Conservation (phyloP, 1,140 invertebrate species). For the Battus philenor region DNA sequence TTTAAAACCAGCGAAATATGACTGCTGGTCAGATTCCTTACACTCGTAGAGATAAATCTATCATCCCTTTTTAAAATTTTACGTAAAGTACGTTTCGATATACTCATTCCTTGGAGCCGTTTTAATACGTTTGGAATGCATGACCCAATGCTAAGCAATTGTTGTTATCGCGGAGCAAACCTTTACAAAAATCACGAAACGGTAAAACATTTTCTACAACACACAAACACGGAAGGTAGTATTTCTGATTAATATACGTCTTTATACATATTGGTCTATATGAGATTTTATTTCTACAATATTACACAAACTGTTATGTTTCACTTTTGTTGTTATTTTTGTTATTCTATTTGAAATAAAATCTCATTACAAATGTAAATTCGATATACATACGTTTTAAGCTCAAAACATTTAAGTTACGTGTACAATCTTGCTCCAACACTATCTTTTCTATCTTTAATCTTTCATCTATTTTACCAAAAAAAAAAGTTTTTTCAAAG, state of each 20-base stretch:
- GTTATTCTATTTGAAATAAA: slow-evolving; percentile 38
- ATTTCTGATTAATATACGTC: slow-evolving; percentile 65
- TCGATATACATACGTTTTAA: slow-evolving; percentile 43
- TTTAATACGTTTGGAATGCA: slow-evolving; percentile 61
- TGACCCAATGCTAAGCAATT: slow-evolving; percentile 51
- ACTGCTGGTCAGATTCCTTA: slow-evolving; percentile 49
- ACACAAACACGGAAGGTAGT: slow-evolving; percentile 68
- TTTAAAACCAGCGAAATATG: slow-evolving; percentile 63
- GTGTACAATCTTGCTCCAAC: slow-evolving; percentile 40
- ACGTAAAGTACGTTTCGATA: slow-evolving; percentile 42
- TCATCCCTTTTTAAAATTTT: slow-evolving; percentile 29
- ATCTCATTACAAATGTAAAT: slow-evolving; percentile 31
- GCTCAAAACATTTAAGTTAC: slow-evolving; percentile 22
- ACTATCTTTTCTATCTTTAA: slow-evolving; percentile 22
- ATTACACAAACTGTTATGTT: slow-evolving; percentile 11
- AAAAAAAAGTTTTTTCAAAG: slow-evolving; percentile 47
- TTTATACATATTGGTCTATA: slow-evolving; percentile 33
- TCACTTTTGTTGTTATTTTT: slow-evolving; percentile 20
- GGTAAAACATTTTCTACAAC: slow-evolving; percentile 68
- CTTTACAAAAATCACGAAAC: slow-evolving; percentile 63
- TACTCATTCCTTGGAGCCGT: slow-evolving; percentile 67
- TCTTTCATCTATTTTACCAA: slow-evolving; percentile 33
- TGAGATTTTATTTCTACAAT: slow-evolving; percentile 55
- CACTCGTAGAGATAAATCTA: slow-evolving; percentile 25
- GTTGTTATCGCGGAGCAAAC: slow-evolving; percentile 56